These are phyloP conservation scores for Dipodomys merriami DNA, from an alignment of 2,113 vertebrate species.

Conservation along the genomic window DNA sequence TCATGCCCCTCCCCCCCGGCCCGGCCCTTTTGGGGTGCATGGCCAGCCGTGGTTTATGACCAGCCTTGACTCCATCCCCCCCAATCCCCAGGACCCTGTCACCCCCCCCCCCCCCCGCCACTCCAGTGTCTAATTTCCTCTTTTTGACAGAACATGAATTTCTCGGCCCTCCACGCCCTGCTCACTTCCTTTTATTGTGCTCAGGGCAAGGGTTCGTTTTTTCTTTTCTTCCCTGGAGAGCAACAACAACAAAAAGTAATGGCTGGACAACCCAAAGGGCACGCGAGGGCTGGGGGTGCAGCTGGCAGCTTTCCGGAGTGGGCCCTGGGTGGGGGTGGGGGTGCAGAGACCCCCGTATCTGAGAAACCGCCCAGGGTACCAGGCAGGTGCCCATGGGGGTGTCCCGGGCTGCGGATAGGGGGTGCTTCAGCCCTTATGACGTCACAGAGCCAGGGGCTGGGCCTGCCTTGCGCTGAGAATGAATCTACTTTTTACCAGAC, in stretches of 20 bases:
- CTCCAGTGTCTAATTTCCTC: conserved; percentile 51
- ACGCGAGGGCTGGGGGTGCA: no score
- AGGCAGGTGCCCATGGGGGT: neutral
- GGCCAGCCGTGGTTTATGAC: neutral
- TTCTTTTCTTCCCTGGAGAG: conserved; percentile 53
- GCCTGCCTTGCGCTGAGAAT: neutral
- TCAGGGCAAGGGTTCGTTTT: conserved; percentile 46
- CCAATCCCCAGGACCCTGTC: neutral
- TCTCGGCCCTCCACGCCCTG: conserved; percentile 23
- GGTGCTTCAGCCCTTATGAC: neutral
- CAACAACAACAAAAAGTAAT: conserved; percentile 57
- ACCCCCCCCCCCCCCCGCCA: no score
- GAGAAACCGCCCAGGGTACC: neutral
- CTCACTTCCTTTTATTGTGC: conserved; percentile 74
- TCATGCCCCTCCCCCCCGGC: neutral
- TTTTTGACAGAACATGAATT: conserved; percentile 59
- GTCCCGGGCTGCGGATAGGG: no score
- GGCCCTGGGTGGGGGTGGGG: no score
- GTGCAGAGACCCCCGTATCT: no score
- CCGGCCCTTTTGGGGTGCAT: neutral
- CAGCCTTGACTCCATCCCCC: neutral
- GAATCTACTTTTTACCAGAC: no score
- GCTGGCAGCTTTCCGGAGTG: no score
- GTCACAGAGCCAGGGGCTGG: conserved; percentile 9
- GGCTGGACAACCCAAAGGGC: neutral